phyloP scores from a whole-genome alignment of 2,113 vertebrate genomes.

The Phylloscopus whistleri region DNA sequence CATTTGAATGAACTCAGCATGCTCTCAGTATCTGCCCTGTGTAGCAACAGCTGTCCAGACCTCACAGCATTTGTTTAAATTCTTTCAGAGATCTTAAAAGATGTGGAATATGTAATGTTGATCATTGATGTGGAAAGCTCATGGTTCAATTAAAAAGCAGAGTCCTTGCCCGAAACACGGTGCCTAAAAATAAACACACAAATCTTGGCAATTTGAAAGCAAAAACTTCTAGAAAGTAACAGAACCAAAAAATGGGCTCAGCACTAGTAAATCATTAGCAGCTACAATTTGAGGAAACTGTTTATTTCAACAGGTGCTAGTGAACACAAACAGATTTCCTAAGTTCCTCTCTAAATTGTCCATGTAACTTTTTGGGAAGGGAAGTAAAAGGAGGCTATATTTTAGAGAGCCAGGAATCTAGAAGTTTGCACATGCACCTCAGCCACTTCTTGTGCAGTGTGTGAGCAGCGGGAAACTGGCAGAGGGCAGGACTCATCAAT shows the following conservation, averaged over 20 bases:
- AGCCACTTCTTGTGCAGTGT: neutral
- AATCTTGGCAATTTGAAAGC: neutral
- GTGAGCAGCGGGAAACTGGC: neutral
- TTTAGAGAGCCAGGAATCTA: neutral
- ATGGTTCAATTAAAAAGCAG: slow-evolving; percentile 6
- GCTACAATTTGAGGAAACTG: neutral
- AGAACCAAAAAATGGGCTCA: neutral
- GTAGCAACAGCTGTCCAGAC: slow-evolving; percentile 7
- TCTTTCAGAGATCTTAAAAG: slow-evolving; percentile 5
- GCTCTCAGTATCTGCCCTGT: neutral
- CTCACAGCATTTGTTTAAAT: slow-evolving; percentile 48
- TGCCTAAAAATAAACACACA: neutral
- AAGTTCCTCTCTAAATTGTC: neutral
- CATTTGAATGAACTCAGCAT: neutral
- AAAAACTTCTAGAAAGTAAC: neutral
- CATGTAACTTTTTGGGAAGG: neutral
- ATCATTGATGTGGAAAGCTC: neutral
- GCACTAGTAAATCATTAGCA: neutral
- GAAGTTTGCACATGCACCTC: neutral
- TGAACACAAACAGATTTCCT: neutral
- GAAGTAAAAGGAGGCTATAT: neutral
- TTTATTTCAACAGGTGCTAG: slow-evolving; percentile 27
- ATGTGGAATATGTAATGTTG: neutral
- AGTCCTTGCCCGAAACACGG: neutral
- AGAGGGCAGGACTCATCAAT: neutral